Percentiles rank a stretch among this genome's conserved stretches.
Conservation (phyloP, 2,113 vertebrate genomes). For the Bufo gargarizans region DNA sequence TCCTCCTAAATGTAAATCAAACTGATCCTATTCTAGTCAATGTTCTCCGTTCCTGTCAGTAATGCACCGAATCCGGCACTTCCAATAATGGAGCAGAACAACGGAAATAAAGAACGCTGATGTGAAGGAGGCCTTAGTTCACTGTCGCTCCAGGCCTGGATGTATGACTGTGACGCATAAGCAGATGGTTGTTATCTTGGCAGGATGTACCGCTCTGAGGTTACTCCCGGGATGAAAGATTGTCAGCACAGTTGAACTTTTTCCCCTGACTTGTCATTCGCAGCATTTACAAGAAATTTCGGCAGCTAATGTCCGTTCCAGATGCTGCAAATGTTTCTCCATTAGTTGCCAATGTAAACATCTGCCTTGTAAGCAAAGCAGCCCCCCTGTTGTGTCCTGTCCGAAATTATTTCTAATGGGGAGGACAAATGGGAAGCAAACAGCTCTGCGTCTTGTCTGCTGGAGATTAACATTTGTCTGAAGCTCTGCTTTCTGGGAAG, state of each 20-base stretch:
- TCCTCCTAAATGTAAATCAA: too few relatives aligned
- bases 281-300: not conserved
- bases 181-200: not conserved
- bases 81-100: too few relatives aligned
- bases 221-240: not conserved
- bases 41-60: too few relatives aligned
- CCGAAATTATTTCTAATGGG: not conserved
- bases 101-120: too few relatives aligned
- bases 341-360: constrained; percentile 14
- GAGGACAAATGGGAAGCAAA: not conserved
- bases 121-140: too few relatives aligned
- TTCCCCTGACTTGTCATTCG: not conserved
- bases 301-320: not conserved
- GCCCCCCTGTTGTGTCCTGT: not conserved
- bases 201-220: not conserved
- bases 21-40: too few relatives aligned
- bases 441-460: not conserved
- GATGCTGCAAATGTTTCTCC: constrained; percentile 5
- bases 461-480: not conserved
- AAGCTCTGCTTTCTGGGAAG: not conserved
- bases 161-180: not conserved
- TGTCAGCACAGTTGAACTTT: not conserved
- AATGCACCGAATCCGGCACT: too few relatives aligned
- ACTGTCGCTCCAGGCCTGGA: not conserved
- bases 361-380: not conserved